Evolutionary conservation across 2,797 vertebrate genomes (phyloP).

Genomic region (Acanthornis magna): DNA sequence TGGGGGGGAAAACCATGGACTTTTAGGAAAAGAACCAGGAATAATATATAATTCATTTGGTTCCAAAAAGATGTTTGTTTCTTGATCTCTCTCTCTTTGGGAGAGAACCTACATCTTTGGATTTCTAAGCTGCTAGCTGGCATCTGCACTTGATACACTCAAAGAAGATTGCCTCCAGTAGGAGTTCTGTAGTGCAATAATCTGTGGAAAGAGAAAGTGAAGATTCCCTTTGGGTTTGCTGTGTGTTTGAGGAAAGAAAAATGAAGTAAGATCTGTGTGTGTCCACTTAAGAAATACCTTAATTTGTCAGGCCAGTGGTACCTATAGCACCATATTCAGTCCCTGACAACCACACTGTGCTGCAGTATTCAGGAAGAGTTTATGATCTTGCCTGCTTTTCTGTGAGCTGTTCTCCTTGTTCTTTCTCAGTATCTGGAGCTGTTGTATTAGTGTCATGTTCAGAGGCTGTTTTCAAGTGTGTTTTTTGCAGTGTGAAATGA

Average conservation of each 20-base stretch:
- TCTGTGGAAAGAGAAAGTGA: neutral
- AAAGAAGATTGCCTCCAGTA: neutral
- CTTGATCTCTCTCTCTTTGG: neutral
- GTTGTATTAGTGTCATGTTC: neutral
- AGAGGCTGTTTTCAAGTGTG: neutral
- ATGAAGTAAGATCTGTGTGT: neutral
- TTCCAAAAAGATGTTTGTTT: neutral
- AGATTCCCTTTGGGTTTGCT: neutral
- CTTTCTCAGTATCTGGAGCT: neutral
- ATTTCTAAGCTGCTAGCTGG: neutral
- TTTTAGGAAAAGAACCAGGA: neutral
- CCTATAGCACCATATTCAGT: neutral
- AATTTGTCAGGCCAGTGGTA: neutral
- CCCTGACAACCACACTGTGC: neutral
- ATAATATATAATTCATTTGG: neutral
- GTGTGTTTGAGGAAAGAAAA: neutral
- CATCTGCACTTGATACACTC: rapidly evolving
- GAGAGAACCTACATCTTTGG: neutral
- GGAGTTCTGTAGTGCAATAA: neutral
- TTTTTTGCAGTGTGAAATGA: neutral
- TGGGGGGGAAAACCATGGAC: rapidly evolving
- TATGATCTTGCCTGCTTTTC: neutral
- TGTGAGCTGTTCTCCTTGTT: neutral
- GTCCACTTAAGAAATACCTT: neutral
- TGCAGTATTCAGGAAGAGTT: neutral